Percentiles rank a stretch among this genome's conserved stretches.
Evolutionary conservation across 2,797 vertebrate genomes (phyloP).

Genomic region (Danio albolineatus): DNA sequence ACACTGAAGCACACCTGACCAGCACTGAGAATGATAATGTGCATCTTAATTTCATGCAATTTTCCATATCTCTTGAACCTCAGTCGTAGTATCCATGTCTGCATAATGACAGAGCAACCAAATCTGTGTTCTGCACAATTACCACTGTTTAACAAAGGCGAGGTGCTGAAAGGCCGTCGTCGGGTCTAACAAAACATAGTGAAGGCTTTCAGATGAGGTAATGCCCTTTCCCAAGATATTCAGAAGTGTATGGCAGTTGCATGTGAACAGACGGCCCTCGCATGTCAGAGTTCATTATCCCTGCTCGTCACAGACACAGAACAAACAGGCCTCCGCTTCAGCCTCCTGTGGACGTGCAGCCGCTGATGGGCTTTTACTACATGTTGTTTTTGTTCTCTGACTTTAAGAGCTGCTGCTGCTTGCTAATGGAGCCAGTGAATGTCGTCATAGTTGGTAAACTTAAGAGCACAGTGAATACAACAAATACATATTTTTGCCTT

Average conservation of each 20-base stretch:
- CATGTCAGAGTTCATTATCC: constrained; percentile 66
- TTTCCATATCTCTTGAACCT: not conserved
- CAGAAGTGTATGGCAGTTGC: constrained; percentile 41
- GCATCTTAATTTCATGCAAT: not conserved
- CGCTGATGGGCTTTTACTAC: constrained; percentile 3
- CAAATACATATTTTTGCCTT: no score
- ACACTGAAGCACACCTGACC: no score
- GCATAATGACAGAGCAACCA: constrained; percentile 7
- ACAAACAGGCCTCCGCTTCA: constrained; percentile 59
- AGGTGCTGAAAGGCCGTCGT: constrained; percentile 44
- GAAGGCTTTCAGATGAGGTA: constrained; percentile 52
- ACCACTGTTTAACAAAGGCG: constrained; percentile 33
- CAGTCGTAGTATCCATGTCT: constrained; percentile 19
- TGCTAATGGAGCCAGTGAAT: no score
- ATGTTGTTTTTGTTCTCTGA: constrained; percentile 36
- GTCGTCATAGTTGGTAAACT: no score
- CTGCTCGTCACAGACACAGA: constrained; percentile 55
- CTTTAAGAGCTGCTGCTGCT: constrained; percentile 41
- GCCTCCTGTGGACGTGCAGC: not conserved
- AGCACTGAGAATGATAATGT: no score
- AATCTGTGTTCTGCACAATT: constrained; percentile 26
- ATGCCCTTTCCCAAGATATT: constrained; percentile 61
- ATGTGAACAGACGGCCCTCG: constrained; percentile 57
- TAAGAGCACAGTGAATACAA: no score
- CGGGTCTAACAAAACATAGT: constrained; percentile 31